A percentile compares a stretch with the other conserved stretches of the same genome.
phyloP scores from a whole-genome alignment of 2,113 vertebrate genomes.

The Gopherus flavomarginatus region DNA sequence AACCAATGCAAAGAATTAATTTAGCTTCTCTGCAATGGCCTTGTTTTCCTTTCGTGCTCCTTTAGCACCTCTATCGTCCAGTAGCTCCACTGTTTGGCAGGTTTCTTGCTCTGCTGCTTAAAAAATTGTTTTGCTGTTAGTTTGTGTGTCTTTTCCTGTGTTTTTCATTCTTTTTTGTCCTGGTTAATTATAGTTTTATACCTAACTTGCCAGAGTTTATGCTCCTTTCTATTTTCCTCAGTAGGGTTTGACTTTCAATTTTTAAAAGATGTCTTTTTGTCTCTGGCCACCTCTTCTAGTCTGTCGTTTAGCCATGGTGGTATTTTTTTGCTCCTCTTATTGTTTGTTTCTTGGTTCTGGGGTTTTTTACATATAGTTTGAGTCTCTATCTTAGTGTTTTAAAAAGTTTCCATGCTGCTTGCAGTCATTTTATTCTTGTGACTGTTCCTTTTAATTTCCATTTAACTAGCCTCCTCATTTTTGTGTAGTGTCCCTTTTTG shows the following conservation, averaged over 20 bases:
- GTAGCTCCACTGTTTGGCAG: neutral
- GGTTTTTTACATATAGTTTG: neutral
- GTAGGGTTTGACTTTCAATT: neutral
- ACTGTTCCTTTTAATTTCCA: neutral
- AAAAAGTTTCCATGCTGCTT: neutral
- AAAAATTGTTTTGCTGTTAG: too few species aligned
- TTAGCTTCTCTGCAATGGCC: neutral
- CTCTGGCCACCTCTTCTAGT: neutral
- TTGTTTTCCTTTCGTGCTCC: neutral
- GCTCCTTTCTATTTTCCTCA: neutral
- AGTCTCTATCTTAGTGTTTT: neutral
- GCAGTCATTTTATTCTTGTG: neutral
- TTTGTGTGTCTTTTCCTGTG: neutral
- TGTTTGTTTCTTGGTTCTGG: neutral
- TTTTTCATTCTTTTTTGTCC: neutral
- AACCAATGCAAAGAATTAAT: neutral
- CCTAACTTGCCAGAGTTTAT: neutral
- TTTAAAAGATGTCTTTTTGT: neutral
- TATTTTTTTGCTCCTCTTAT: neutral
- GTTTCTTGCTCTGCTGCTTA: neutral
- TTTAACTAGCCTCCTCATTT: neutral
- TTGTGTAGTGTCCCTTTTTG: neutral
- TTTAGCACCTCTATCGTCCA: neutral
- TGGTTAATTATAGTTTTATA: neutral
- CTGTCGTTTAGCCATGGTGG: neutral